Evolutionary conservation across 2,113 vertebrate genomes (phyloP).

Genomic region (Promerops cafer): DNA sequence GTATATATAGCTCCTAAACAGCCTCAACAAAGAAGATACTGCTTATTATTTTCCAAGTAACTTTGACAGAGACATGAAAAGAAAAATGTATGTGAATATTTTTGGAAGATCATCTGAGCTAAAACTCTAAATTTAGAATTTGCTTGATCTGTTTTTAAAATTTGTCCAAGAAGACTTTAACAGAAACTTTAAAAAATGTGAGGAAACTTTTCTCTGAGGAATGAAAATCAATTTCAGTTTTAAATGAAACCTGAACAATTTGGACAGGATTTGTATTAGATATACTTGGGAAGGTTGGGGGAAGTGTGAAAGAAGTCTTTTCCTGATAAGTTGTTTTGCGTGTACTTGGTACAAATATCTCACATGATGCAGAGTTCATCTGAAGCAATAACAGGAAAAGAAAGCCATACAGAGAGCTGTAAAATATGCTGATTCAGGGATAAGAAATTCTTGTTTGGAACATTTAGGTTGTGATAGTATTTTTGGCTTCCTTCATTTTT

Average conservation of each 20-base stretch:
- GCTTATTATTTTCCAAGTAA: slow-evolving; percentile 12
- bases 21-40: neutral
- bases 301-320: neutral
- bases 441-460: neutral
- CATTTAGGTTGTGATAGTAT: neutral
- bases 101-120: neutral
- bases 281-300: neutral
- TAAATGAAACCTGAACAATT: neutral
- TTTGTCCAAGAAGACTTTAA: neutral
- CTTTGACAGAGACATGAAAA: neutral
- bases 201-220: neutral
- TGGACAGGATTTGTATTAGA: neutral
- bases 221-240: neutral
- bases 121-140: neutral
- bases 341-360: neutral
- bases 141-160: slow-evolving; percentile 10
- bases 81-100: neutral
- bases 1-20: neutral
- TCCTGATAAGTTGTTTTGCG: neutral
- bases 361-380: neutral
- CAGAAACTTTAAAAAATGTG: neutral
- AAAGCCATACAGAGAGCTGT: neutral
- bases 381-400: neutral
- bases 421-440: neutral
- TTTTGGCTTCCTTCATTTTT: neutral